These are phyloP conservation scores for Brassicogethes aeneus DNA, from an alignment of 2,888 invertebrate genomes.

Conservation along the genomic window DNA sequence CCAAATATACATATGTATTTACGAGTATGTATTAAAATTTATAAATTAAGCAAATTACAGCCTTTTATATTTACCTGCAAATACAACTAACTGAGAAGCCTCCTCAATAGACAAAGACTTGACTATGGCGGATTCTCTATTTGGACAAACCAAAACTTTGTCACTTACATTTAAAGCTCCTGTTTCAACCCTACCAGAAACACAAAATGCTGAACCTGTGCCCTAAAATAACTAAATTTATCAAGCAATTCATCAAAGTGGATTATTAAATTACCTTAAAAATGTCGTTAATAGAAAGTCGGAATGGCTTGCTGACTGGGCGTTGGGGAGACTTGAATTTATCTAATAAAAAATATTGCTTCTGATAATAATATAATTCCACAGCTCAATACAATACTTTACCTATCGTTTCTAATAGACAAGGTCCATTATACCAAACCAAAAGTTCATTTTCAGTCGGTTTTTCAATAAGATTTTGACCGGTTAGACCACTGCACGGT, in stretches of 20 bases:
- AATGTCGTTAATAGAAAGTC: conserved; percentile 90
- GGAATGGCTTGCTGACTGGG: conserved; percentile 77
- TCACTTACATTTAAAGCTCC: conserved; percentile 82
- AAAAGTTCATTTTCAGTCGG: conserved; percentile 55
- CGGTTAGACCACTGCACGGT: conserved; percentile 94
- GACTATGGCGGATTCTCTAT: conserved; percentile 71
- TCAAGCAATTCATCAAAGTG: background rate
- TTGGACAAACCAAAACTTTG: conserved; percentile 78
- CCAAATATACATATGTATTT: too few relatives aligned
- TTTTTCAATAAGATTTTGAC: conserved; percentile 76
- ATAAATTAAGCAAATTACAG: too few relatives aligned
- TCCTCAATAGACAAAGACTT: conserved; percentile 66
- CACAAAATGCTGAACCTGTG: conserved; percentile 80
- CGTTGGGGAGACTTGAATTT: conserved; percentile 80
- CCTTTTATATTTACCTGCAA: conserved; percentile 62
- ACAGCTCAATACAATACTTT: too few relatives aligned
- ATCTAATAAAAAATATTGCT: conserved; percentile 43
- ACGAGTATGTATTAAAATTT: too few relatives aligned
- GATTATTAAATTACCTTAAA: conserved; percentile 59
- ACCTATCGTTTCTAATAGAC: conserved; percentile 78
- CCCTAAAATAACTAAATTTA: conserved; percentile 41
- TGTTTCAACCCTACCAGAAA: conserved; percentile 86
- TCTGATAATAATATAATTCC: conserved; percentile 2
- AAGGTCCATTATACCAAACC: conserved; percentile 78
- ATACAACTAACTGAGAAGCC: conserved; percentile 64